These are phyloP conservation scores for Carettochelys insculpta DNA, from an alignment of 2,113 vertebrate genomes.

Conservation along the genomic window DNA sequence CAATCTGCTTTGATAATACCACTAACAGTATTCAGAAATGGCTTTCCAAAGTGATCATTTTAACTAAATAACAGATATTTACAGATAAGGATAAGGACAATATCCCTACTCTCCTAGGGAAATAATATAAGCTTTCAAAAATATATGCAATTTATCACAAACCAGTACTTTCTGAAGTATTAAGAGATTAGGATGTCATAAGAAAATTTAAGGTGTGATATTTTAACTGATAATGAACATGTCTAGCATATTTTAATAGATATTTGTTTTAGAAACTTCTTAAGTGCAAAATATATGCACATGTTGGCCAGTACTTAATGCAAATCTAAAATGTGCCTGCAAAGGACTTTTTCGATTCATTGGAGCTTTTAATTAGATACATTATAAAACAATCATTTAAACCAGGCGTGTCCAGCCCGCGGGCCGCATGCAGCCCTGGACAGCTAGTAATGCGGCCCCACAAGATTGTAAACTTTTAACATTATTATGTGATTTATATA, in stretches of 20 bases:
- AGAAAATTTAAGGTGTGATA: neutral
- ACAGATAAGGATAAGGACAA: neutral
- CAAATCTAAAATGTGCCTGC: neutral
- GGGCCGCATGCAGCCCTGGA: no score
- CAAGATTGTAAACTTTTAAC: no score
- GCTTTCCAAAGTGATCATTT: neutral
- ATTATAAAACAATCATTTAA: neutral
- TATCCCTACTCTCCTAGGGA: neutral
- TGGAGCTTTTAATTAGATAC: neutral
- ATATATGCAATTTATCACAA: neutral
- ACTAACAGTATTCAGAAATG: neutral
- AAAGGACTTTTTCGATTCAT: neutral
- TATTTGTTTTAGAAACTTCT: neutral
- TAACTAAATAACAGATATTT: neutral
- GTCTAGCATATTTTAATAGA: neutral
- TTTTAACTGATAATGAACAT: neutral
- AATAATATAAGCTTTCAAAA: neutral
- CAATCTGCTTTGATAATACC: neutral
- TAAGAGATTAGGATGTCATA: neutral
- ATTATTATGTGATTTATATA: no score
- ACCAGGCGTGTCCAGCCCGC: no score
- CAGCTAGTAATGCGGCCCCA: no score
- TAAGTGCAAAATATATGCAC: neutral
- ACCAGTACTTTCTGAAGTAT: neutral
- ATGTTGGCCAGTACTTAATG: neutral